phyloP scores from a whole-genome alignment of 2,797 vertebrate genomes.

The Anguilla pacifica region DNA sequence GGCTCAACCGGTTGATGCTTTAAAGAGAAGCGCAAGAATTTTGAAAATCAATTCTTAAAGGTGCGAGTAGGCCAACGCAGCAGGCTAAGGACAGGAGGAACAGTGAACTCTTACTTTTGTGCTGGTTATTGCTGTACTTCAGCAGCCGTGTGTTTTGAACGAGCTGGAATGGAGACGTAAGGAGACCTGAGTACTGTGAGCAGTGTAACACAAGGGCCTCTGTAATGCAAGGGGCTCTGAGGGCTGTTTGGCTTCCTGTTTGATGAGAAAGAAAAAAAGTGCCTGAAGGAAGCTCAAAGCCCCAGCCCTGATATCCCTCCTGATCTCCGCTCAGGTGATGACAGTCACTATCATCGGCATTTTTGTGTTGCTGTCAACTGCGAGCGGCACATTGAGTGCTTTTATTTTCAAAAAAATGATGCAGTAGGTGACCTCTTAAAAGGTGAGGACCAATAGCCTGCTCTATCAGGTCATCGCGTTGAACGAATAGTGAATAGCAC shows the following conservation, averaged over 20 bases:
- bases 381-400: neutral
- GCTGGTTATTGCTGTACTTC: neutral
- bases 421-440: neutral
- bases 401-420: neutral
- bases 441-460: neutral
- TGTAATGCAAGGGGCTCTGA: neutral
- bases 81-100: too few species aligned
- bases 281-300: constrained; percentile 1
- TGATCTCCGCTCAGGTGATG: neutral
- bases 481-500: neutral
- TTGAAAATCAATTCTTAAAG: neutral
- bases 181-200: neutral
- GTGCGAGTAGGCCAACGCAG: neutral
- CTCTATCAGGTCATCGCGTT: neutral
- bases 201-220: neutral
- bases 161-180: neutral
- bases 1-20: neutral
- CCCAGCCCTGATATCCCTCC: neutral
- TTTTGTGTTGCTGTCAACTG: constrained; percentile 14
- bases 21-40: neutral
- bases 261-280: neutral
- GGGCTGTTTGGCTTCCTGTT: neutral
- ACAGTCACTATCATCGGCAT: neutral
- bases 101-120: neutral
- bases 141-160: neutral